Percentiles rank a stretch among this genome's conserved stretches.
These are phyloP conservation scores for Proisotoma minuta DNA, from an alignment of 2,888 invertebrate genomes.

Conservation along the genomic window DNA sequence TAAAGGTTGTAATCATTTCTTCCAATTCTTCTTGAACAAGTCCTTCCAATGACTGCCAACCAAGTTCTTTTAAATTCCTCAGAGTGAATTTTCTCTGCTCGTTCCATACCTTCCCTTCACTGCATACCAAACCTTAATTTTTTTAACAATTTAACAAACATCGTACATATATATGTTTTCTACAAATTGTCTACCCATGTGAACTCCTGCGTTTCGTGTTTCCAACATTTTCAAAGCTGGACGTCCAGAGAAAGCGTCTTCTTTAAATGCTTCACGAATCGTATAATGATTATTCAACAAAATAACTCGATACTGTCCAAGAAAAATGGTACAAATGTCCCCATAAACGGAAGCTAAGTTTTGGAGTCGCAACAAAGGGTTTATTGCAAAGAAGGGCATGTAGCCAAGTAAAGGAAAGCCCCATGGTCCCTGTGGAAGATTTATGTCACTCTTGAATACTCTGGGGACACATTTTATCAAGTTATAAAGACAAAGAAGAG, in stretches of 20 bases:
- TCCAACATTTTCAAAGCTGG: conserved; percentile 46
- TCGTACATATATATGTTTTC: neutral
- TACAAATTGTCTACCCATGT: conserved; percentile 37
- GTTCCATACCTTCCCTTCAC: conserved; percentile 41
- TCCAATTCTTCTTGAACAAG: conserved; percentile 40
- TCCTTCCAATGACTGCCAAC: conserved; percentile 41
- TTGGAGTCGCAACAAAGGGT: conserved; percentile 36
- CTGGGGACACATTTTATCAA: too few species aligned
- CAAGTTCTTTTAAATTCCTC: conserved; percentile 41
- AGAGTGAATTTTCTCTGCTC: conserved; percentile 46
- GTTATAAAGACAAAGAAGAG: too few species aligned
- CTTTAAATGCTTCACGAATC: conserved; percentile 43
- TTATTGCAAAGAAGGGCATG: conserved; percentile 43
- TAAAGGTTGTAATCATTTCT: conserved; percentile 29
- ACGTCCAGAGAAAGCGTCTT: conserved; percentile 42
- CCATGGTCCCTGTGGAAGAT: conserved; percentile 44
- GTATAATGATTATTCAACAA: conserved; percentile 41
- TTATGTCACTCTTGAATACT: neutral
- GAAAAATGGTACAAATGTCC: conserved; percentile 36
- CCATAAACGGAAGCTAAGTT: conserved; percentile 36
- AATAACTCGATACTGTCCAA: conserved; percentile 45
- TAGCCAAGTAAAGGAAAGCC: conserved; percentile 43
- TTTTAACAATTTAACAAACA: neutral
- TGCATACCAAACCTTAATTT: conserved; percentile 43
- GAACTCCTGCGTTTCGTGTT: conserved; percentile 41